These are phyloP conservation scores for Halichoeres trimaculatus DNA, from an alignment of 2,113 vertebrate genomes.

Conservation along the genomic window DNA sequence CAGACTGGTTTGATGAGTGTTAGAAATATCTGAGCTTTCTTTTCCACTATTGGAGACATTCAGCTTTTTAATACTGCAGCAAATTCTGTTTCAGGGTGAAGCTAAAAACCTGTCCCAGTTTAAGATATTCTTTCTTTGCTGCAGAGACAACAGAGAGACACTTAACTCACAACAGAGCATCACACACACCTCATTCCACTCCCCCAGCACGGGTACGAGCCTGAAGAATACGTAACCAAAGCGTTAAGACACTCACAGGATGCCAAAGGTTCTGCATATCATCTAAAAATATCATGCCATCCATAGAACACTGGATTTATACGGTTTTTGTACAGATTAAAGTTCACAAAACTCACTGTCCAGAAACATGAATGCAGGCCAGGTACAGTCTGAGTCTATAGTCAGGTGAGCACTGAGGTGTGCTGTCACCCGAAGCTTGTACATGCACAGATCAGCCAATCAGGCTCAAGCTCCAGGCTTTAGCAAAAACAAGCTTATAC, in stretches of 20 bases:
- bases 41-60: conserved; percentile 41
- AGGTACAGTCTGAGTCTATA: conserved; percentile 42
- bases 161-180: conserved; percentile 54
- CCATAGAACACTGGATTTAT: conserved; percentile 70
- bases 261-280: conserved; percentile 71
- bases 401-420: conserved; percentile 51
- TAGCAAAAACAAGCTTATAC: conserved; percentile 69
- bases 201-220: conserved; percentile 40
- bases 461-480: conserved; percentile 63
- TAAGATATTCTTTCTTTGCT: conserved; percentile 36
- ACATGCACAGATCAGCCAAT: conserved; percentile 74
- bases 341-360: conserved; percentile 52
- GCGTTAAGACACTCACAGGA: conserved; percentile 71
- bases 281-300: conserved; percentile 76
- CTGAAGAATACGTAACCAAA: conserved; percentile 59
- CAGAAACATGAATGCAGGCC: conserved; percentile 45
- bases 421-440: conserved; percentile 59
- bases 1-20: conserved; percentile 38
- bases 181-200: conserved; percentile 55
- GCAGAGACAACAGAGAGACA: conserved; percentile 56
- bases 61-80: conserved; percentile 44
- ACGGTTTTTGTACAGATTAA: conserved; percentile 64
- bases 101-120: conserved; percentile 38
- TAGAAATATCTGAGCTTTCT: conserved; percentile 30
- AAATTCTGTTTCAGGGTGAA: conserved; percentile 31